phyloP scores from a whole-genome alignment of 2,797 vertebrate genomes.

The Sebastes matsubarae region DNA sequence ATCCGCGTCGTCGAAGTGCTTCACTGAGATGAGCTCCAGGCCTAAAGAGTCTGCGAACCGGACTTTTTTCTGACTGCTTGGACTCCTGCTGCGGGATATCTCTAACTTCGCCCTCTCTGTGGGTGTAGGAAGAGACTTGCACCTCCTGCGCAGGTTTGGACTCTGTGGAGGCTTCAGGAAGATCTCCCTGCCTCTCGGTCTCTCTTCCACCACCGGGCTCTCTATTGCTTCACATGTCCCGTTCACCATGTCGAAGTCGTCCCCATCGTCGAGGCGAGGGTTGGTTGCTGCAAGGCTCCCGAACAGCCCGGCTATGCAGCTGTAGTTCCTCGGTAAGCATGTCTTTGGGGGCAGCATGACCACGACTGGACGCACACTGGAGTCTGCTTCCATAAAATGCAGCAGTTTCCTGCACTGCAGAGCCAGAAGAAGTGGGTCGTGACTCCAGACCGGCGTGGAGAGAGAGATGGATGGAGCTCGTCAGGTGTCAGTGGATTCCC shows the following conservation, averaged over 20 bases:
- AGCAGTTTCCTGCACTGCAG: constrained; percentile 62
- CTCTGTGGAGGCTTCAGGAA: constrained; percentile 83
- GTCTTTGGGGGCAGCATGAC: constrained; percentile 88
- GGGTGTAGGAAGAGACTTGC: constrained; percentile 90
- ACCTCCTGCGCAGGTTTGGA: constrained; percentile 88
- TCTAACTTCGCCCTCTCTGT: constrained; percentile 85
- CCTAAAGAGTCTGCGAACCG: constrained; percentile 92
- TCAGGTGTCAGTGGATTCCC: constrained; percentile 65
- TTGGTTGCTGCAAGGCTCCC: constrained; percentile 84
- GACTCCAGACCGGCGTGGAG: constrained; percentile 57
- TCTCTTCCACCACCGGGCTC: constrained; percentile 81
- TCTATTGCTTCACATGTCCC: constrained; percentile 73
- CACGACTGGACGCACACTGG: constrained; percentile 60
- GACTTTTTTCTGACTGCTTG: constrained; percentile 89
- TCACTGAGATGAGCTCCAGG: constrained; percentile 89
- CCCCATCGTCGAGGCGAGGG: constrained; percentile 82
- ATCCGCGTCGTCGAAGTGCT: constrained; percentile 88
- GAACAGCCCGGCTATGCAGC: constrained; percentile 91
- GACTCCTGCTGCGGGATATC: constrained; percentile 83
- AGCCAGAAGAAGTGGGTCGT: constrained; percentile 42
- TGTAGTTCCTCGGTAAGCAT: constrained; percentile 93
- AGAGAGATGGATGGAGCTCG: constrained; percentile 19
- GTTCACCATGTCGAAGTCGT: constrained; percentile 72
- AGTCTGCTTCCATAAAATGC: constrained; percentile 81
- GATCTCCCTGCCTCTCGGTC: constrained; percentile 83